These are phyloP conservation scores for Kuschelorhynchus macadamiae DNA, from an alignment of 2,888 invertebrate species.

Conservation along the genomic window DNA sequence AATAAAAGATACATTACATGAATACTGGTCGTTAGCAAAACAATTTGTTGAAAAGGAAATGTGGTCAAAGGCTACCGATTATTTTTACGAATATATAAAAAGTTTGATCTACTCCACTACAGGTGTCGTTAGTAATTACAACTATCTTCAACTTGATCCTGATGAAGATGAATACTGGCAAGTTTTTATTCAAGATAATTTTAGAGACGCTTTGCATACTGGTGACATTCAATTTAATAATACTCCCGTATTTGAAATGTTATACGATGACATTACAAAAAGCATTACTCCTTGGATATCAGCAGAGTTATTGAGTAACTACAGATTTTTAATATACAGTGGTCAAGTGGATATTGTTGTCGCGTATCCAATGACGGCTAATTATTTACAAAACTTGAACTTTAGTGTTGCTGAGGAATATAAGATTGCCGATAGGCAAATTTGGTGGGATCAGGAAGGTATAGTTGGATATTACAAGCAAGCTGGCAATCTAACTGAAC, in stretches of 20 bases:
- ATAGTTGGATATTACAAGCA: conserved; percentile 82
- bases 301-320: conserved; percentile 76
- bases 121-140: conserved; percentile 12
- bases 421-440: conserved; percentile 73
- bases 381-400: conserved; percentile 78
- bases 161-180: conserved; percentile 10
- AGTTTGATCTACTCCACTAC: conserved; percentile 7
- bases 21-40: conserved; percentile 1
- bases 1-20: conserved; percentile 9
- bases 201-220: conserved; percentile 79
- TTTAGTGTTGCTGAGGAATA: conserved; percentile 77
- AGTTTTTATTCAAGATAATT: conserved; percentile 4
- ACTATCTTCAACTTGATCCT: conserved; percentile 11
- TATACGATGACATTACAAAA: conserved; percentile 52
- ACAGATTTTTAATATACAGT: conserved; percentile 83
- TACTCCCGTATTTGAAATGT: conserved; percentile 38
- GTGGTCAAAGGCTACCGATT: conserved; percentile 11
- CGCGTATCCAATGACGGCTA: conserved; percentile 85
- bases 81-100: conserved; percentile 15
- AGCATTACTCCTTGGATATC: conserved; percentile 60
- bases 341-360: conserved; percentile 92
- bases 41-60: conserved; percentile 19
- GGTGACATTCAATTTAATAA: conserved; percentile 72
- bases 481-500: conserved; percentile 78
- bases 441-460: conserved; percentile 77